phyloP scores from a whole-genome alignment of 2,797 vertebrate genomes.

The Anguilla pacifica region DNA sequence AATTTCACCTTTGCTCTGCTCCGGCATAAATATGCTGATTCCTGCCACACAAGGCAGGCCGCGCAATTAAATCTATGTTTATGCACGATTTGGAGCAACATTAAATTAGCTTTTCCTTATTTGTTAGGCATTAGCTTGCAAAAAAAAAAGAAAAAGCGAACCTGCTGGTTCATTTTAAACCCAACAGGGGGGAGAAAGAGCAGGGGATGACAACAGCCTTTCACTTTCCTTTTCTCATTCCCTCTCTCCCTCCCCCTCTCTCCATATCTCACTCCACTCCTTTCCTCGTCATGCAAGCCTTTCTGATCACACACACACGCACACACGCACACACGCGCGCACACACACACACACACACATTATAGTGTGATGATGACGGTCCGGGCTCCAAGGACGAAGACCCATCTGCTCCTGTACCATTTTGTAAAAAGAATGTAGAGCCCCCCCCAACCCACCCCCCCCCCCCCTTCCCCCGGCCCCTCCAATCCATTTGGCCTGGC shows the following conservation, averaged over 20 bases:
- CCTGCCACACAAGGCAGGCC: conserved; percentile 39
- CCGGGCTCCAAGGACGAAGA: conserved; percentile 31
- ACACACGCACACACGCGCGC: neutral
- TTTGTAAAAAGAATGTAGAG: conserved; percentile 42
- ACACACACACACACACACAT: conserved; percentile 26
- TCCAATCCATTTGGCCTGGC: conserved; percentile 54
- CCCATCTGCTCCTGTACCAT: conserved; percentile 43
- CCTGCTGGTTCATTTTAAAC: conserved; percentile 57
- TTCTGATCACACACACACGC: neutral
- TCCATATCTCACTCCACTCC: conserved; percentile 44
- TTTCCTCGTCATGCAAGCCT: conserved; percentile 52
- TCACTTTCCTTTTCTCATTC: conserved; percentile 32
- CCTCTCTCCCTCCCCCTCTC: conserved; percentile 43
- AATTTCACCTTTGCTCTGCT: conserved; percentile 39
- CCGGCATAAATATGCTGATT: conserved; percentile 45
- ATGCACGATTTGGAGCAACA: conserved; percentile 42
- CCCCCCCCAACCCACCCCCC: conserved; percentile 26
- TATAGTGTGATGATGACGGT: neutral
- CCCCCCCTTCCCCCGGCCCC: neutral
- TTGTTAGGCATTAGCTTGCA: conserved; percentile 48
- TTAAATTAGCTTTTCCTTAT: conserved; percentile 47
- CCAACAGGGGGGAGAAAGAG: conserved; percentile 52
- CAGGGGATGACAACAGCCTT: conserved; percentile 50
- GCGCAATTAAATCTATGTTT: conserved; percentile 54
- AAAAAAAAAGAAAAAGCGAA: conserved; percentile 47